Evolutionary conservation across 2,113 vertebrate genomes (phyloP).

Genomic region (Numida meleagris): DNA sequence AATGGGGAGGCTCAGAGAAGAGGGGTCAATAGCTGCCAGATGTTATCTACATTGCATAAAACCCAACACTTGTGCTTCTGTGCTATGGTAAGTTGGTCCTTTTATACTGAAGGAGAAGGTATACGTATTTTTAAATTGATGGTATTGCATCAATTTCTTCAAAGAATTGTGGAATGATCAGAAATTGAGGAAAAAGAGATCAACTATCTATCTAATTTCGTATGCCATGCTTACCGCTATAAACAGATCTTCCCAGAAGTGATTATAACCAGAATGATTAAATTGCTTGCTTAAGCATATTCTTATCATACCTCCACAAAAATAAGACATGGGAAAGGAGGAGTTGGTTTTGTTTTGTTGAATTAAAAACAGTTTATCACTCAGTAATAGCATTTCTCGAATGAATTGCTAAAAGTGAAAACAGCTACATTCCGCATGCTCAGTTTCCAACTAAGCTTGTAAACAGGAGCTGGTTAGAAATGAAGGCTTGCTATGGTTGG

Average conservation of each 20-base stretch:
- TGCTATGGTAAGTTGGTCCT: conserved; percentile 39
- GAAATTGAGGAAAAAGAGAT: not conserved
- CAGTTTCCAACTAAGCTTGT: not conserved
- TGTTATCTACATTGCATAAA: conserved; percentile 8
- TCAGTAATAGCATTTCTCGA: not conserved
- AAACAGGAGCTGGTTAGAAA: not conserved
- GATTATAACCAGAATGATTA: not conserved
- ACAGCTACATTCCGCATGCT: not conserved
- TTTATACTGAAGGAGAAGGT: not conserved
- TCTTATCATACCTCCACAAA: not conserved
- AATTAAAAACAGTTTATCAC: not conserved
- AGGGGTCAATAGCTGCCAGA: not conserved
- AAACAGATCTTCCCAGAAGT: not conserved
- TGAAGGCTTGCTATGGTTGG: not conserved
- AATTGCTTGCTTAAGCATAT: not conserved
- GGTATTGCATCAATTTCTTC: not conserved
- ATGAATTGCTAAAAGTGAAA: not conserved
- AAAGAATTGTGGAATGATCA: not conserved
- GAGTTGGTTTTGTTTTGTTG: not conserved
- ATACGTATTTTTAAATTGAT: not conserved
- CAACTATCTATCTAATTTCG: not conserved
- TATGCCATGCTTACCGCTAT: not conserved
- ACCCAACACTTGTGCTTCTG: conserved; percentile 44
- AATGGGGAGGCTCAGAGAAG: not conserved
- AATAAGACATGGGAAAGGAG: not conserved